These are phyloP conservation scores for Holcopasites calliopsidis DNA, from an alignment of 1,140 invertebrate genomes.

Conservation along the genomic window DNA sequence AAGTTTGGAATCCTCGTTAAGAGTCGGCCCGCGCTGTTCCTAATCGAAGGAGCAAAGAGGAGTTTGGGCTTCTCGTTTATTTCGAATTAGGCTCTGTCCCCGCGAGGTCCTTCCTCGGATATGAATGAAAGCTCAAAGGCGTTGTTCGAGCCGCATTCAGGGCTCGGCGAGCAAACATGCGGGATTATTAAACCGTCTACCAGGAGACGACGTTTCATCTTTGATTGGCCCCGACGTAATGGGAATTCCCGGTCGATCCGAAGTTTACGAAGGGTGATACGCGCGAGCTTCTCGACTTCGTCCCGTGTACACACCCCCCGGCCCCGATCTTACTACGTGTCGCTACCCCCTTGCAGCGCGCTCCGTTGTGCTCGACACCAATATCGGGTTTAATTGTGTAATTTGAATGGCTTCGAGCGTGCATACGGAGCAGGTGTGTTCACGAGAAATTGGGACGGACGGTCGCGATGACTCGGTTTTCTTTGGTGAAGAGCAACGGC, in stretches of 20 bases:
- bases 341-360: background rate
- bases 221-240: constrained; percentile 69
- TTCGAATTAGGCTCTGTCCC: constrained; percentile 61
- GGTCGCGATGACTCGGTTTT: background rate
- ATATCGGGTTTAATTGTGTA: constrained; percentile 24
- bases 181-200: constrained; percentile 72
- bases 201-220: constrained; percentile 66
- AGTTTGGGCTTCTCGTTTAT: constrained; percentile 48
- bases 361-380: constrained; percentile 2
- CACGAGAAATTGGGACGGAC: background rate
- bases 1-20: constrained; percentile 18
- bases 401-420: background rate
- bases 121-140: constrained; percentile 71
- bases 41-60: background rate
- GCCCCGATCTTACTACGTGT: background rate
- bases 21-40: background rate
- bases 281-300: constrained; percentile 18
- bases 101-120: constrained; percentile 53
- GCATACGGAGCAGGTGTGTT: background rate
- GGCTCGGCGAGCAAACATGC: constrained; percentile 69
- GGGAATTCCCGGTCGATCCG: constrained; percentile 63
- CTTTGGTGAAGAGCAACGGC: no score
- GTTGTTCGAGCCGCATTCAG: constrained; percentile 62
- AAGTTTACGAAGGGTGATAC: constrained; percentile 49
- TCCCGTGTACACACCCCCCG: background rate